Evolutionary conservation across 2,113 vertebrate species (phyloP).

Genomic region (Zingel zingel): DNA sequence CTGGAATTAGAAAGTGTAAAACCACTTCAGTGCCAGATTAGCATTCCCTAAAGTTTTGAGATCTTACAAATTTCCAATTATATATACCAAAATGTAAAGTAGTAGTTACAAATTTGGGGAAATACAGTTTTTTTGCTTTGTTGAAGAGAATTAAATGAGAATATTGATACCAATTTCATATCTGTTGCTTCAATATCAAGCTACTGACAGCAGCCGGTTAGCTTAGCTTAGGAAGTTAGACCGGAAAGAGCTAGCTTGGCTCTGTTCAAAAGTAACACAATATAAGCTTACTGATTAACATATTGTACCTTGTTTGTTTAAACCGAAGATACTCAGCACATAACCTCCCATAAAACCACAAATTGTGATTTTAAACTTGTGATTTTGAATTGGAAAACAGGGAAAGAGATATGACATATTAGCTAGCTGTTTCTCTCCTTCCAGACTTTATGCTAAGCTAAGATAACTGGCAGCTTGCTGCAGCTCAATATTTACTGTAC

Average conservation of each 20-base stretch:
- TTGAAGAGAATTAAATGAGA: background rate
- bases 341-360: background rate
- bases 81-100: background rate
- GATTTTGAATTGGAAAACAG: background rate
- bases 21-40: background rate
- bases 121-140: background rate
- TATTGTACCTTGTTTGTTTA: background rate
- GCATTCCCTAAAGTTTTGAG: background rate
- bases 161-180: background rate
- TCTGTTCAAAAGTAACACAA: background rate
- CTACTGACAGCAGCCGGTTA: background rate
- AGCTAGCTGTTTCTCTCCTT: background rate
- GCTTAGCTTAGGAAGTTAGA: background rate
- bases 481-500: background rate
- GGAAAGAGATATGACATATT: background rate
- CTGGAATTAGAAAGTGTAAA: slow-evolving; percentile 14
- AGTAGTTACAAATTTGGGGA: background rate
- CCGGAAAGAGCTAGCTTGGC: background rate
- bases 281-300: background rate
- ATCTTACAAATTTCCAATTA: background rate
- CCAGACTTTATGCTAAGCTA: background rate
- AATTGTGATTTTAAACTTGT: background rate
- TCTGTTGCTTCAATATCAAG: background rate
- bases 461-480: background rate
- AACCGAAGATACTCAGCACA: background rate